Percentiles rank a stretch among this genome's conserved stretches.
Conservation (phyloP, 2,888 invertebrate genomes). For the Blastobasis adustella region DNA sequence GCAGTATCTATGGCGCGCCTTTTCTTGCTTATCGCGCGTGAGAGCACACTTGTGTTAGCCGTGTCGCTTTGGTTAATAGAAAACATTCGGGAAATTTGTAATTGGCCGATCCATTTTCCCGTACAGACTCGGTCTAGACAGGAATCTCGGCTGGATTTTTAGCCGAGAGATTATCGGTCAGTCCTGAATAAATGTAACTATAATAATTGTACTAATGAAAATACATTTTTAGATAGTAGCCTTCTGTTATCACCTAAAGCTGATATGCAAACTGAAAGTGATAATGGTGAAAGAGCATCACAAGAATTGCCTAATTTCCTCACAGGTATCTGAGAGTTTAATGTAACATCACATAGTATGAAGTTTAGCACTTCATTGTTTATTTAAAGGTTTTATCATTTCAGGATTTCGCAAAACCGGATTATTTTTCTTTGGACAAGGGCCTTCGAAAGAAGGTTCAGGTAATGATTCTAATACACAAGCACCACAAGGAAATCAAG, state of each 20-base stretch:
- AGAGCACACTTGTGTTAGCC: too few relatives aligned
- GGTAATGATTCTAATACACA: slow-evolving; percentile 20
- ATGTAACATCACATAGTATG: too few relatives aligned
- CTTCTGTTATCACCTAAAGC: slow-evolving; percentile 59
- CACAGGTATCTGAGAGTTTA: slow-evolving; percentile 32
- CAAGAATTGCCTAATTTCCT: slow-evolving; percentile 57
- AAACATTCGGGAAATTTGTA: too few relatives aligned
- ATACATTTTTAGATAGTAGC: slow-evolving; percentile 43
- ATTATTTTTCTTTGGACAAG: slow-evolving; percentile 46
- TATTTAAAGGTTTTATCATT: not conserved
- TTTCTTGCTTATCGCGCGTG: too few relatives aligned
- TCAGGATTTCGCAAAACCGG: slow-evolving; percentile 52
- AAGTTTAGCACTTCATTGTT: not conserved
- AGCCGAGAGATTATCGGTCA: too few relatives aligned
- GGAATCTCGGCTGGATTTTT: too few relatives aligned
- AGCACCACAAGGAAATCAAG: slow-evolving; percentile 18
- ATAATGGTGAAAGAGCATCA: slow-evolving; percentile 27
- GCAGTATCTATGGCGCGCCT: too few relatives aligned
- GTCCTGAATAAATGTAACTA: not conserved
- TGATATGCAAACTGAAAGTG: slow-evolving; percentile 31
- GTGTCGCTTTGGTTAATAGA: too few relatives aligned
- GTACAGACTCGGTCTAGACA: too few relatives aligned
- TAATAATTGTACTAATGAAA: not conserved
- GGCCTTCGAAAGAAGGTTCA: slow-evolving; percentile 12
- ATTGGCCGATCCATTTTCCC: too few relatives aligned